Base-by-base conservation (phyloP, 2,888 invertebrate genomes). In the Oconnorella tubifera region DNA sequence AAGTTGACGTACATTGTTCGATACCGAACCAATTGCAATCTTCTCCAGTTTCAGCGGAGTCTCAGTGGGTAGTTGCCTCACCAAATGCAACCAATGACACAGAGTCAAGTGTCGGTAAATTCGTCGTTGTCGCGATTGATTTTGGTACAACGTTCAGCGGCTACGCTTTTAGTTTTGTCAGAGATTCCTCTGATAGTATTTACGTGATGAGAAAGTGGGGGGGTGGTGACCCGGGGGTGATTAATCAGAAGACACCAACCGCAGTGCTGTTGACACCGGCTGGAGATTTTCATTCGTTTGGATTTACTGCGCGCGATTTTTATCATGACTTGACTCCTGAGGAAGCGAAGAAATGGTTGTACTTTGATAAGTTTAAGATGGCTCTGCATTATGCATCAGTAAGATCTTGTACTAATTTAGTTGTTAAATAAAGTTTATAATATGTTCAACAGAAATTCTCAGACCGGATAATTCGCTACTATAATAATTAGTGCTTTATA, bases 331-430 rank as follows among this genome's bases (percentile, higher is more conserved):
- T 86, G 51, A 83, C 84, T 65, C 80, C 82, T 1, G 76, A 81
- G 40, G 84, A 85, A 64, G 83, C 85, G 0, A 76, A 80, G 66
- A 78, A 77, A 53, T 86, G 85, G 85, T 75, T 84, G 56, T 86
- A 83, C 73, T 86, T 86, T 74, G 85, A 86, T 68, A 84, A 84
- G 71, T 86, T 86, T 76, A 86, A 86, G 75, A 85, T 86, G 85
- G 76, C 81, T 48, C 78, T 86, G 3, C 85, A 85, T 69, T 79
- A 83, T 56, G 80, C 82, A 66, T 75, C 80, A 70, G 85, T 85
- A 75, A 76, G 77, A n/a, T n/a, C n/a, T n/a, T n/a, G n/a, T 75
- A n/a, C n/a, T n/a, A n/a, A n/a, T n/a, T n/a, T n/a, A n/a, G n/a
- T n/a, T n/a, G n/a, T n/a, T 23, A 4, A 29, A n/a, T n/a, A n/a